phyloP scores from a whole-genome alignment of 2,113 vertebrate species.

The Phyllopteryx taeniolatus region DNA sequence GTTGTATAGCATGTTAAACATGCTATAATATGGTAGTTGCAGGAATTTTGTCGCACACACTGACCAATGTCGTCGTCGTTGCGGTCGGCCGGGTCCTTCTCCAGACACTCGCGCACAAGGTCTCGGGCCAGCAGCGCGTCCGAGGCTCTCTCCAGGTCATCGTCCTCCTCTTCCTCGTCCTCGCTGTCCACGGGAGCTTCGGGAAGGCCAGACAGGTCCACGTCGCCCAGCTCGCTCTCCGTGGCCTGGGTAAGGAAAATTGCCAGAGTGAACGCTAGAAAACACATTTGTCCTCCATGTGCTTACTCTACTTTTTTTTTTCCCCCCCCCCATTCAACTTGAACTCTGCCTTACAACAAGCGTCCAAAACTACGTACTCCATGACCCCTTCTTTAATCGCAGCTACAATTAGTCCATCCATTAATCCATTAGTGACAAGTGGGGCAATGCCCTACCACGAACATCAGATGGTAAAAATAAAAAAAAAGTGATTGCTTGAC shows the following conservation, averaged over 20 bases:
- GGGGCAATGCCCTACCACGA: no score
- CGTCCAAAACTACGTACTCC: not conserved
- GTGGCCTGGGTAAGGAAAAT: conserved; percentile 78
- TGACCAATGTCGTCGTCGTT: conserved; percentile 94
- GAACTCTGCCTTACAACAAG: not conserved
- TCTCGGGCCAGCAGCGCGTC: conserved; percentile 86
- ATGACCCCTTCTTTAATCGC: no score
- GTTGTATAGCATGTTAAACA: no score
- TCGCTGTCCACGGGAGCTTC: conserved; percentile 96
- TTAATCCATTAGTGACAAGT: no score
- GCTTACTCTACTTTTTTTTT: not conserved
- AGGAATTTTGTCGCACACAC: conserved; percentile 10
- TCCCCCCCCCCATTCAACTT: not conserved
- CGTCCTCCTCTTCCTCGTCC: conserved; percentile 96
- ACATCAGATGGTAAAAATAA: no score
- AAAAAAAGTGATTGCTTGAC: no score
- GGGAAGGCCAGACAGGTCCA: conserved; percentile 93
- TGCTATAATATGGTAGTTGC: no score
- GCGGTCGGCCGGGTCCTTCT: conserved; percentile 93
- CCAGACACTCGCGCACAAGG: conserved; percentile 93
- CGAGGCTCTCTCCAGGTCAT: conserved; percentile 89
- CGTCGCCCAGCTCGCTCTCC: conserved; percentile 93
- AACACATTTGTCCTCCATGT: not conserved
- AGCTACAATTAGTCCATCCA: no score
- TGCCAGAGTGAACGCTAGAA: not conserved